These are phyloP conservation scores for Pseudorhiza aurosa DNA, from an alignment of 30 jellyfish, hydroid and myxozoan species.

Conservation along the genomic window DNA sequence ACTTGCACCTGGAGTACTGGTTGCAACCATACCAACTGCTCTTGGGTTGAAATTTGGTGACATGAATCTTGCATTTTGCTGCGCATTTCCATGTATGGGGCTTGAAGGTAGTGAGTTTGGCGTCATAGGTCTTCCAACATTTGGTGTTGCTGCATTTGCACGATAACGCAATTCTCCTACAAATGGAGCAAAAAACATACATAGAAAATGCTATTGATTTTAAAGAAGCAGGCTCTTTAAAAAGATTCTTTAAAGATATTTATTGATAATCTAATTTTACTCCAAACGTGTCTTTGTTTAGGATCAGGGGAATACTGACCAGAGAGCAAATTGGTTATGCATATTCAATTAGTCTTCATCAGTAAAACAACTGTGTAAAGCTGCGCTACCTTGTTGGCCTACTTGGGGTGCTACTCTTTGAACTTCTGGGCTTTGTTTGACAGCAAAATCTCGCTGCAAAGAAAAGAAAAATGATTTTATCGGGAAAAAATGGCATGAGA, in stretches of 20 bases:
- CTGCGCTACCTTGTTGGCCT: neutral
- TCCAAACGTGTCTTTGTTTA: too few relatives aligned
- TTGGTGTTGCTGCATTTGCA: neutral
- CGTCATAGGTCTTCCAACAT: neutral
- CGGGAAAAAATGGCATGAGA: too few relatives aligned
- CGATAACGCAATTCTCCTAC: slow-evolving; percentile 27
- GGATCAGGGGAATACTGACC: too few relatives aligned
- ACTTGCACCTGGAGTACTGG: neutral
- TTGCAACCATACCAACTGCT: neutral
- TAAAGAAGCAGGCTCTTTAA: too few relatives aligned
- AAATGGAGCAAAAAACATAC: too few relatives aligned
- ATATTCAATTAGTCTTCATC: too few relatives aligned
- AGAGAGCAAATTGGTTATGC: too few relatives aligned
- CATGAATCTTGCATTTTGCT: neutral
- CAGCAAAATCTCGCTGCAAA: slow-evolving; percentile 44
- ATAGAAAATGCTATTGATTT: too few relatives aligned
- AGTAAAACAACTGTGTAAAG: too few relatives aligned
- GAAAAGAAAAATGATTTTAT: neutral
- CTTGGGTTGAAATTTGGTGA: neutral
- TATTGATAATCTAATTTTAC: too few relatives aligned
- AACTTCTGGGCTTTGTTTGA: neutral
- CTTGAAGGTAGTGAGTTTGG: slow-evolving; percentile 8
- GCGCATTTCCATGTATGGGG: neutral
- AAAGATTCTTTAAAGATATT: too few relatives aligned
- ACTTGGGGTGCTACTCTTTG: slow-evolving; percentile 14